Percentiles rank a stretch among this genome's conserved stretches.
These are phyloP conservation scores for Acrocephalus arundinaceus DNA, from an alignment of 2,113 vertebrate species.

Conservation along the genomic window DNA sequence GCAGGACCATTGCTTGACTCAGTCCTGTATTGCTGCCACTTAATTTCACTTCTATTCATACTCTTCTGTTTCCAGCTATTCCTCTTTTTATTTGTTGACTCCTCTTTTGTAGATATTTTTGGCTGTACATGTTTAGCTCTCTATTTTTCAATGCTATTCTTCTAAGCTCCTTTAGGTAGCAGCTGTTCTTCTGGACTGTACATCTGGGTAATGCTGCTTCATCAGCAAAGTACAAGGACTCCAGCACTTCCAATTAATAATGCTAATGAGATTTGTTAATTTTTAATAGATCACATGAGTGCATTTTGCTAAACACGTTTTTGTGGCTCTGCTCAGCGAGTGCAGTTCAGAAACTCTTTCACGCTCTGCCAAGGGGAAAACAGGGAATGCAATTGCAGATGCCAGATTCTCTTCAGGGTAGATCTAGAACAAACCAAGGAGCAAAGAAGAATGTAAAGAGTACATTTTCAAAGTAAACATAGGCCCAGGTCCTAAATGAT, in stretches of 20 bases:
- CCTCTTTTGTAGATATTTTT: not conserved
- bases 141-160: not conserved
- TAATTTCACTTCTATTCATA: not conserved
- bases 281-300: conserved; percentile 35
- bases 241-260: not conserved
- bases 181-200: not conserved
- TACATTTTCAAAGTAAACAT: not conserved
- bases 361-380: conserved; percentile 26
- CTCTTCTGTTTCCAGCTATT: not conserved
- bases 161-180: not conserved
- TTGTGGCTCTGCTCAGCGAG: not conserved
- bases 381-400: not conserved
- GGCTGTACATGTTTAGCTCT: not conserved
- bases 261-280: conserved; percentile 43
- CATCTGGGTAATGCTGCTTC: not conserved
- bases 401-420: conserved; percentile 19
- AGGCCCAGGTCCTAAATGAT: not conserved
- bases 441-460: not conserved
- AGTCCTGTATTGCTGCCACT: not conserved
- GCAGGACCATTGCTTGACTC: not conserved
- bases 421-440: not conserved
- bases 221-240: not conserved
- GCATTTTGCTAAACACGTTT: not conserved
- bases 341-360: conserved; percentile 18
- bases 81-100: not conserved